These are phyloP conservation scores for Aphidius gifuensis DNA, from an alignment of 1,140 invertebrate species.

Conservation along the genomic window DNA sequence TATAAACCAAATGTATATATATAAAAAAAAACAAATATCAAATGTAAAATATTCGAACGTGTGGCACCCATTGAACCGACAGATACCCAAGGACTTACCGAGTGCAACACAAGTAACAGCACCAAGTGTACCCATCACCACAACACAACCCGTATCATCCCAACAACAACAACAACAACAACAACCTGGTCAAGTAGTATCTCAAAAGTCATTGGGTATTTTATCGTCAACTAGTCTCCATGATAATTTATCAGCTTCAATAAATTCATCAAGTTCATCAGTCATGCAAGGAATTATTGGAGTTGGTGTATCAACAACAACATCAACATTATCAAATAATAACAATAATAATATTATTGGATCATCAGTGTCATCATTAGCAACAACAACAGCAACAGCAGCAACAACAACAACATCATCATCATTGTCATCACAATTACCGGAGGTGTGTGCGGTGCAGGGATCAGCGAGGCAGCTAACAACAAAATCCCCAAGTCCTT, in stretches of 20 bases:
- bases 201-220: conserved; percentile 45
- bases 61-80: conserved; percentile 55
- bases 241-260: conserved; percentile 27
- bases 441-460: conserved; percentile 57
- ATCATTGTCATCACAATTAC: conserved; percentile 35
- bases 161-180: conserved; percentile 18
- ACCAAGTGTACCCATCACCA: conserved; percentile 48
- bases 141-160: conserved; percentile 45
- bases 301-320: background rate
- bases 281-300: conserved; percentile 12
- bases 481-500: conserved; percentile 48
- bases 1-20: background rate
- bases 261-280: conserved; percentile 23
- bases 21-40: conserved; percentile 18
- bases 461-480: conserved; percentile 52
- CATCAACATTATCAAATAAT: too few relatives aligned
- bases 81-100: conserved; percentile 62
- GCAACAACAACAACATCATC: background rate
- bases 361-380: conserved; percentile 6
- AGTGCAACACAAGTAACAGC: conserved; percentile 51
- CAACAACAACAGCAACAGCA: conserved; percentile 18
- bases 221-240: conserved; percentile 33
- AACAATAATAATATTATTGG: too few relatives aligned
- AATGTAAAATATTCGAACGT: conserved; percentile 45
- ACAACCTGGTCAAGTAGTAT: conserved; percentile 39